phyloP scores from a whole-genome alignment of 2,888 invertebrate species.

The Diabrotica balteata region DNA sequence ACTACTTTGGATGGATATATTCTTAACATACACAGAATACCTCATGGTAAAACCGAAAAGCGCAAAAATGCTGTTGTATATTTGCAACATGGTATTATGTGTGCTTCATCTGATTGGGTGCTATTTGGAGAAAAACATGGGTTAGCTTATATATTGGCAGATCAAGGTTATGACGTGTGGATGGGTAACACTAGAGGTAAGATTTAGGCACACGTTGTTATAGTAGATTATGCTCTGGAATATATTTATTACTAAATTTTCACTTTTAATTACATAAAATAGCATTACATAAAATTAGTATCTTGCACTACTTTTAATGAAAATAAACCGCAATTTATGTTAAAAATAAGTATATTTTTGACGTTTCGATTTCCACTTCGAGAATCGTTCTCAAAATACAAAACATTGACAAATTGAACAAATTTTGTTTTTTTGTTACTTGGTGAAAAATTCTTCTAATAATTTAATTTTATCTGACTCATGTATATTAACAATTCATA shows the following conservation, averaged over 20 bases:
- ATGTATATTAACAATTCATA: no score
- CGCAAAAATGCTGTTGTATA: conserved; percentile 53
- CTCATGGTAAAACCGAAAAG: conserved; percentile 52
- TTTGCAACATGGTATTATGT: conserved; percentile 65
- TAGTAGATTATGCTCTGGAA: conserved; percentile 39
- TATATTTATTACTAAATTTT: conserved; percentile 12
- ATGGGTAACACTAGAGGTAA: conserved; percentile 48
- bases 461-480: no score
- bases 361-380: no score
- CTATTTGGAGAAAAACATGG: conserved; percentile 62
- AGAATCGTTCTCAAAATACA: no score
- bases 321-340: no score
- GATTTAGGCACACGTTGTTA: conserved; percentile 41
- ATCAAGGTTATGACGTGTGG: conserved; percentile 49
- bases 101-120: conserved; percentile 65
- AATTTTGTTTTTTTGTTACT: no score
- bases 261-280: no score
- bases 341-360: no score
- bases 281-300: no score
- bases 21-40: conserved; percentile 65
- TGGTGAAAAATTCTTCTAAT: no score
- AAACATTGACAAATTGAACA: no score
- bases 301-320: no score
- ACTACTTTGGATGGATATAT: conserved; percentile 66
- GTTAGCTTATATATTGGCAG: conserved; percentile 11